A percentile compares a stretch with the other conserved stretches of the same genome.
Evolutionary conservation across 2,888 invertebrate genomes (phyloP).

Genomic region (Drosophila setosimentum): DNA sequence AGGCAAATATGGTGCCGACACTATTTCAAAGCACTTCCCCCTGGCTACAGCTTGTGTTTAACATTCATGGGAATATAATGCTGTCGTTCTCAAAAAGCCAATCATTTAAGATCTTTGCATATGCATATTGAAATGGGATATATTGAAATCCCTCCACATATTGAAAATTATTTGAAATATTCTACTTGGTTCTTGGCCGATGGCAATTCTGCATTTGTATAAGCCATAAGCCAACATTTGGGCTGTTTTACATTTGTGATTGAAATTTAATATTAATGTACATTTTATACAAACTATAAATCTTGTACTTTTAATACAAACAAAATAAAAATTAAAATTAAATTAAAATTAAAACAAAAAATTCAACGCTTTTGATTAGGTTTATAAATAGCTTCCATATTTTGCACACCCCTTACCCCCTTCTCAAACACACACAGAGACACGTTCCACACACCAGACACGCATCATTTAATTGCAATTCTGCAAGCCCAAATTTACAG

Average conservation of each 20-base stretch:
- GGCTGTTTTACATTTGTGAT: not conserved
- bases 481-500: constrained; percentile 21
- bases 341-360: no score
- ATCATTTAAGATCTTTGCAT: not conserved
- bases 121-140: not conserved
- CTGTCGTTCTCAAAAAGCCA: not conserved
- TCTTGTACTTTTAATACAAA: no score
- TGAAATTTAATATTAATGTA: not conserved
- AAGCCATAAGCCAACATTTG: not conserved
- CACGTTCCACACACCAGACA: constrained; percentile 14
- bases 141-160: not conserved
- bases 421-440: not conserved
- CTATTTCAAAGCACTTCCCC: constrained; percentile 1
- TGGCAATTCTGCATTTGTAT: not conserved
- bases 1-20: constrained; percentile 12
- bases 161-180: not conserved
- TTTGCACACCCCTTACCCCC: constrained; percentile 2
- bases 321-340: no score
- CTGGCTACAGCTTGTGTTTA: not conserved
- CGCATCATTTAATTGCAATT: constrained; percentile 58
- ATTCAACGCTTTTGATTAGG: not conserved
- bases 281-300: not conserved
- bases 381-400: constrained; percentile 6
- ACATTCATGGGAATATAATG: not conserved
- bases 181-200: no score